Evolutionary conservation across 2,888 invertebrate species (phyloP).

Genomic region (Balanococcus diminutus): DNA sequence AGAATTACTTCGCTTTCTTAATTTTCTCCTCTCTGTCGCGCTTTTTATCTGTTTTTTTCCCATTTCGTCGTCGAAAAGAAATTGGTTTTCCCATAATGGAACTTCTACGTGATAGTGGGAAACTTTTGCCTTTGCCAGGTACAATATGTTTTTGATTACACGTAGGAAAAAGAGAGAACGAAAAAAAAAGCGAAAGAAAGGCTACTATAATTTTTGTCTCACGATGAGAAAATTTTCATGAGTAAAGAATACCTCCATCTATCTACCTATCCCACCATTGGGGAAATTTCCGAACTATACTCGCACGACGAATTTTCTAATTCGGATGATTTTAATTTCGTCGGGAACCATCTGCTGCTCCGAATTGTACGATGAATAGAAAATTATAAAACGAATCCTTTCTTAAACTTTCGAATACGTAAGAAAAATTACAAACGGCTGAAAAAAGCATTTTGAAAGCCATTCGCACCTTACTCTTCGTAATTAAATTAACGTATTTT

Average conservation of each 20-base stretch:
- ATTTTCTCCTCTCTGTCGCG: neutral
- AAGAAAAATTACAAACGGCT: too few species aligned
- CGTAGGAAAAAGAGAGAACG: neutral
- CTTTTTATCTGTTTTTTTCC: constrained; percentile 7
- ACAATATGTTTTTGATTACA: constrained; percentile 30
- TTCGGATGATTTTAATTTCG: neutral
- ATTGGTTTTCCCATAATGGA: constrained; percentile 6
- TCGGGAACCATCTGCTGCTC: neutral
- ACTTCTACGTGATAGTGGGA: constrained; percentile 5
- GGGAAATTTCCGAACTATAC: neutral
- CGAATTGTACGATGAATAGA: neutral
- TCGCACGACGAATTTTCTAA: neutral
- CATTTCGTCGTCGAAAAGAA: constrained; percentile 4
- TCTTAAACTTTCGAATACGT: too few species aligned
- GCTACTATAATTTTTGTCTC: neutral
- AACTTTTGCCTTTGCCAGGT: constrained; percentile 1
- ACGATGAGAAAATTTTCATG: constrained; percentile 10
- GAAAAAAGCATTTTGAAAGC: too few species aligned
- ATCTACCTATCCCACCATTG: neutral
- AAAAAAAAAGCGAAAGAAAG: too few species aligned
- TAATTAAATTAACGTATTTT: too few species aligned
- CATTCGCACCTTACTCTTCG: too few species aligned
- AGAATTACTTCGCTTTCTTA: neutral
- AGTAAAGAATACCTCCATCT: neutral
- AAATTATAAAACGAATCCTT: too few species aligned